A percentile compares a stretch with the other conserved stretches of the same genome.
Conservation (phyloP, 2,797 vertebrate species). For the Alcedo atthis region DNA sequence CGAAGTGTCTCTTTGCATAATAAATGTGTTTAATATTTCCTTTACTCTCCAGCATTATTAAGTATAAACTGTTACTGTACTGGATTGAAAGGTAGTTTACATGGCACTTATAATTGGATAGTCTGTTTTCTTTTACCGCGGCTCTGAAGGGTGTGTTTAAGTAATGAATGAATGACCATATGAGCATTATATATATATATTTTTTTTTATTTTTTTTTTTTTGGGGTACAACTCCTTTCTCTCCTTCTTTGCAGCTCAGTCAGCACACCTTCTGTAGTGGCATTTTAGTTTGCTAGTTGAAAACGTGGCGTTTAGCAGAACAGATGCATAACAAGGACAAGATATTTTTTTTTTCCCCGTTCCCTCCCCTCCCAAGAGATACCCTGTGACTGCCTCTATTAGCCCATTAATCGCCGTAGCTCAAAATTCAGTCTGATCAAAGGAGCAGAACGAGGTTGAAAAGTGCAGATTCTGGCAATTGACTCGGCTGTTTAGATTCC, state of each 20-base stretch:
- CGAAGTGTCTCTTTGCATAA: constrained; percentile 11
- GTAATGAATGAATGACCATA: not conserved
- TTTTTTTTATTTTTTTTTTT: not conserved
- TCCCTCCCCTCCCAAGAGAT: constrained; percentile 21
- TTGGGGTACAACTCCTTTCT: not conserved
- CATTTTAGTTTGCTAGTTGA: constrained; percentile 20
- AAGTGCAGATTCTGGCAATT: constrained; percentile 65
- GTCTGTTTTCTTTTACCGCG: not conserved
- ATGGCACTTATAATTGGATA: not conserved
- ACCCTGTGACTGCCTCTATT: constrained; percentile 58
- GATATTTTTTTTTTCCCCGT: not conserved
- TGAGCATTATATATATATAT: not conserved
- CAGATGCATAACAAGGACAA: constrained; percentile 5
- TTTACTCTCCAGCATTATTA: not conserved
- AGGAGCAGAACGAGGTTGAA: constrained; percentile 67
- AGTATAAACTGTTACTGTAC: constrained; percentile 12
- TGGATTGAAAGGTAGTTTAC: constrained; percentile 28
- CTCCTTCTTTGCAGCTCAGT: constrained; percentile 10
- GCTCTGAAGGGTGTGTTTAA: not conserved
- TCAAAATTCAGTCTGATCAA: constrained; percentile 68
- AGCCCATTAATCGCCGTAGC: constrained; percentile 63
- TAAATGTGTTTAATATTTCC: constrained; percentile 36
- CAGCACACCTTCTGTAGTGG: constrained; percentile 9
- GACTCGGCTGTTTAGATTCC: constrained; percentile 59
- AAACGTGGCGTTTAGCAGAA: constrained; percentile 22